Evolutionary conservation across 2,113 vertebrate genomes (phyloP), one percentile per base, ranked within the genome.

Genomic region (Larimichthys polyactis): DNA sequence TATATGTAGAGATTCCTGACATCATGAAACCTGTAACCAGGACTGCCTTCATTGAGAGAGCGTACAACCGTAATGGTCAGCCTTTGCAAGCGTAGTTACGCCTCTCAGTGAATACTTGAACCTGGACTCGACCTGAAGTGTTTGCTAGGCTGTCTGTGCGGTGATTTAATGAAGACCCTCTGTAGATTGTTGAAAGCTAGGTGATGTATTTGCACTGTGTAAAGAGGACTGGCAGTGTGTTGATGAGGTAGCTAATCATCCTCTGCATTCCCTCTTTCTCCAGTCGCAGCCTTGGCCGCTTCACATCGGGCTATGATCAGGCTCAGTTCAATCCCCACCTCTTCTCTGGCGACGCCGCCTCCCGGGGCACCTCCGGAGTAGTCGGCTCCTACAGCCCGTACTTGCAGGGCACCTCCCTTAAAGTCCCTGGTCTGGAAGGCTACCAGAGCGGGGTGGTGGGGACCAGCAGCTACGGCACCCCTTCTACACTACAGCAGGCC

Each of bases 401-500:
- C 88, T 87, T 93, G 88, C 97, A 96, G 94, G 91, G 92, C 40
- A 87, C 95, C 82, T 78, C 96, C 84, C 96, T 97, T 81, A 97
- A 97, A 87, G 96, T 71, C 75, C 97, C 86, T 3, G 94, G 95
- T 68, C 94, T 95, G 90, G 97, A 91, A 73, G 95, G 89, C 69
- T 97, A 95, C 88, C 96, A 96, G 90, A 95, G 92, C 81, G 96
- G 95, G 91, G 96, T 78, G 65, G 87, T 91, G 22, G 89, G 89
- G 43, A 57, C 72, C 19, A 40, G 81, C 66, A 86, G 49, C 68
- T 95, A 96, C 3, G 94, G 93, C 57, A 75, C 95, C 5, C 93
- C 97, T 0, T 99, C 98, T 0, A 95, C 97, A 68, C 96, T 99
- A 87, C 98, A 99, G 91, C 98, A 99, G 94, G 98, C 98, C 12